phyloP scores from a whole-genome alignment of 2,797 vertebrate species.

The Phrynocephalus guinanensis region DNA sequence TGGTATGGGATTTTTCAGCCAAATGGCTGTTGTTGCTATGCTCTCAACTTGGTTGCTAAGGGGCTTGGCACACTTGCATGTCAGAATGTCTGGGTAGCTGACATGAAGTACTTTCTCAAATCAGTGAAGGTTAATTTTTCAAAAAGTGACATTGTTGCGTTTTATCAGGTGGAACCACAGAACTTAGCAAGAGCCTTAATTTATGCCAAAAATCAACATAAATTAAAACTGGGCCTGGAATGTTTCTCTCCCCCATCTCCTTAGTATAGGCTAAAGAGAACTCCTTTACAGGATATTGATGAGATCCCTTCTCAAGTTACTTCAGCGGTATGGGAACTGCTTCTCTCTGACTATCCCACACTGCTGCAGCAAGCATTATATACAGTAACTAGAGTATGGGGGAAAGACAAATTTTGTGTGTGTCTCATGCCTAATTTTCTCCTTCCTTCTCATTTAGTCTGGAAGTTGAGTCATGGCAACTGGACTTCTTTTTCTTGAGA shows the following conservation, averaged over 20 bases:
- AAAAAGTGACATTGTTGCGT: conserved; percentile 9
- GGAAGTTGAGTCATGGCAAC: too few relatives aligned
- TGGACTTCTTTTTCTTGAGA: too few relatives aligned
- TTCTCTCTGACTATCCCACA: background rate
- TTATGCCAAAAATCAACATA: background rate
- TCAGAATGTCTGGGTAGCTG: background rate
- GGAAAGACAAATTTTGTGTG: background rate
- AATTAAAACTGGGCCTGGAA: background rate
- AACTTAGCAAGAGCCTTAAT: background rate
- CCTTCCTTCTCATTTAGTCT: background rate
- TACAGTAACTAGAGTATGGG: background rate
- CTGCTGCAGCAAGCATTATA: background rate
- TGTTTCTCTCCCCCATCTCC: background rate
- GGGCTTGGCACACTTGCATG: background rate
- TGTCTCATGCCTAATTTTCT: background rate
- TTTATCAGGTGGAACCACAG: background rate
- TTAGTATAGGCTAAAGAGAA: background rate
- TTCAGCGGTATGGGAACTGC: background rate
- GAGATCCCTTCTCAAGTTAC: background rate
- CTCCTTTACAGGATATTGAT: background rate
- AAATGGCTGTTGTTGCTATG: conserved; percentile 28
- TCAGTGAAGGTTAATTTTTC: background rate
- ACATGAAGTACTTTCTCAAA: background rate
- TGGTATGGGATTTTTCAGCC: background rate
- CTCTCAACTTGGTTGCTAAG: conserved; percentile 51